Conservation (phyloP, 2,113 vertebrate species). For the Phainopepla nitens region DNA sequence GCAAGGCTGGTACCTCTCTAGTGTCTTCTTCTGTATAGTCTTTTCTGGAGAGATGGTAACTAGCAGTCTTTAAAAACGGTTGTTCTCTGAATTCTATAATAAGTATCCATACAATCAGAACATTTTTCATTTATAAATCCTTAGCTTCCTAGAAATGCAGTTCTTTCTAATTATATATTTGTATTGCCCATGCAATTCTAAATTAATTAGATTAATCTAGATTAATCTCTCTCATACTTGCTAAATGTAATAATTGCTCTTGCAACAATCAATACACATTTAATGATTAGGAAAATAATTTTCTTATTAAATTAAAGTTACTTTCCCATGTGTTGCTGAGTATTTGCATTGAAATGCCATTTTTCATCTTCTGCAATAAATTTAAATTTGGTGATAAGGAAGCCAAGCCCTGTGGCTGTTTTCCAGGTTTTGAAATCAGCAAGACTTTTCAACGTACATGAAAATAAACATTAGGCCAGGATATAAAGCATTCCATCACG, state of each 20-base stretch:
- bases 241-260: constrained; percentile 62
- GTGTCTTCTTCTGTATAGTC: not conserved
- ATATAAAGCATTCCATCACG: not conserved
- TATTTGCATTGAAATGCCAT: not conserved
- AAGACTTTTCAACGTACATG: not conserved
- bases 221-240: constrained; percentile 70
- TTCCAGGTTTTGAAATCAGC: not conserved
- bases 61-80: not conserved
- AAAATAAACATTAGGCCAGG: not conserved
- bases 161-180: constrained; percentile 56
- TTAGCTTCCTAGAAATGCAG: constrained; percentile 36
- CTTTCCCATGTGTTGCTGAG: constrained; percentile 40
- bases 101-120: not conserved
- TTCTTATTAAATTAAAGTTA: constrained; percentile 67
- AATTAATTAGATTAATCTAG: constrained; percentile 71
- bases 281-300: constrained; percentile 71
- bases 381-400: constrained; percentile 1
- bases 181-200: constrained; percentile 57
- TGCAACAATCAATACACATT: constrained; percentile 67
- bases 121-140: constrained; percentile 42
- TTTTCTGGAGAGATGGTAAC: not conserved
- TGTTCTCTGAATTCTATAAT: not conserved
- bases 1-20: not conserved
- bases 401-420: not conserved
- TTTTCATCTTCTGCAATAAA: constrained; percentile 18